Evolutionary conservation across 2,797 vertebrate species (phyloP).

Genomic region (Tragelaphus eurycerus): DNA sequence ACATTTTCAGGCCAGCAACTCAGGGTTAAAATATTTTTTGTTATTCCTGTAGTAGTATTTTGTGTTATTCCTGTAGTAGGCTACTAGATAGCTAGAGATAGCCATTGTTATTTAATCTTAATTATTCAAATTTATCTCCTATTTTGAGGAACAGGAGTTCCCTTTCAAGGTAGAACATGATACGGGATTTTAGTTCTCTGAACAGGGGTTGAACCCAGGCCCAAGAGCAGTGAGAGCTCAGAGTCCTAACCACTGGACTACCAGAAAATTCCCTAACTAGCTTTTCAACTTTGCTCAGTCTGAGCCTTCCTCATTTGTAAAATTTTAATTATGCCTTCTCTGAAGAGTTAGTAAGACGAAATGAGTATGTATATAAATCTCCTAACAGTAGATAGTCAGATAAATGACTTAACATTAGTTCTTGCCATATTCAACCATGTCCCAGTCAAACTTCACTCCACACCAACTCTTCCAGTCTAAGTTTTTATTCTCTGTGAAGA

Average conservation of each 20-base stretch:
- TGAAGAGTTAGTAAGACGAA: background rate
- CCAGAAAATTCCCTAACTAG: background rate
- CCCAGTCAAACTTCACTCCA: background rate
- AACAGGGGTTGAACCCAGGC: background rate
- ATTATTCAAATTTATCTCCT: background rate
- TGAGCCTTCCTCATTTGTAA: slow-evolving; percentile 23
- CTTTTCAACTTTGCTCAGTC: background rate
- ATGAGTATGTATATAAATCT: background rate
- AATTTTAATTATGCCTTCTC: background rate
- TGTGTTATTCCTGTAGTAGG: background rate
- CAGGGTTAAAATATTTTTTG: slow-evolving; percentile 17
- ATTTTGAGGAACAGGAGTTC: background rate
- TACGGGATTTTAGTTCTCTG: background rate
- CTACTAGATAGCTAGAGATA: background rate
- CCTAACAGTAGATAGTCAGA: background rate
- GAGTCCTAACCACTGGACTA: background rate
- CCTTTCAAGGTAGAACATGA: background rate
- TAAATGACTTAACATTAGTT: background rate
- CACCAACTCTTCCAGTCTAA: background rate
- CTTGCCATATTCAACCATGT: background rate
- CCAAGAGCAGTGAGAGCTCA: background rate
- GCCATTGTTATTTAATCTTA: slow-evolving; percentile 25
- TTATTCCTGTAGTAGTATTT: background rate
- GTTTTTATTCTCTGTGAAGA: slow-evolving; percentile 1
- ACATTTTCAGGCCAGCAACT: slow-evolving; percentile 19